A percentile compares a stretch with the other conserved stretches of the same genome.
Evolutionary conservation across 1,140 invertebrate species (phyloP).

Genomic region (Manduca sexta): DNA sequence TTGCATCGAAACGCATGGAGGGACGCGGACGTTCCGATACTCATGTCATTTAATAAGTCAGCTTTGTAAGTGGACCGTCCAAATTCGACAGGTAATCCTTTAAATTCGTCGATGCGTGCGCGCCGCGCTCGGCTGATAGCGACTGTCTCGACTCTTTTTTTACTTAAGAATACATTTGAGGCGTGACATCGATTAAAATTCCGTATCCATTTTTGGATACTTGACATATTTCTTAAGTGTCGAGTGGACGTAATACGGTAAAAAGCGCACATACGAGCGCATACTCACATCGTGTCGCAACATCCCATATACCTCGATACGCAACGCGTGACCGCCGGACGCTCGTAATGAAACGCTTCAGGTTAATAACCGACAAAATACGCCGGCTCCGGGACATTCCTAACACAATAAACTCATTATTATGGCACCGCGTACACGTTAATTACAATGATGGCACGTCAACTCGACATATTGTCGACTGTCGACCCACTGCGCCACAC

Average conservation of each 20-base stretch:
- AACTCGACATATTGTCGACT: neutral
- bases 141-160: slow-evolving; percentile 16
- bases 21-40: slow-evolving; percentile 20
- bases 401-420: slow-evolving; percentile 32
- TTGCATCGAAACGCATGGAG: neutral
- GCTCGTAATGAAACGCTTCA: slow-evolving; percentile 40
- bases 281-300: slow-evolving; percentile 32
- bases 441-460: slow-evolving; percentile 1
- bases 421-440: slow-evolving; percentile 14
- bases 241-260: slow-evolving; percentile 2
- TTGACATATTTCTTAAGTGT: slow-evolving; percentile 20
- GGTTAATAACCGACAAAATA: slow-evolving; percentile 47
- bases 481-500: neutral
- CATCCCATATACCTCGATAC: slow-evolving; percentile 47
- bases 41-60: slow-evolving; percentile 37
- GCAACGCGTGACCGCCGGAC: slow-evolving; percentile 48
- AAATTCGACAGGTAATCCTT: slow-evolving; percentile 45
- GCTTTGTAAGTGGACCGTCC: slow-evolving; percentile 35
- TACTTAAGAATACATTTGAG: slow-evolving; percentile 26
- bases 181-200: slow-evolving; percentile 39
- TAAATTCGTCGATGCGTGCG: slow-evolving; percentile 29
- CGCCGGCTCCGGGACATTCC: slow-evolving; percentile 27
- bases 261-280: too few relatives aligned
- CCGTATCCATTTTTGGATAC: slow-evolving; percentile 28
- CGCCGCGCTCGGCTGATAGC: slow-evolving; percentile 11